Evolutionary conservation across 1,140 invertebrate species (phyloP).

Genomic region (Steinernema khuongi): DNA sequence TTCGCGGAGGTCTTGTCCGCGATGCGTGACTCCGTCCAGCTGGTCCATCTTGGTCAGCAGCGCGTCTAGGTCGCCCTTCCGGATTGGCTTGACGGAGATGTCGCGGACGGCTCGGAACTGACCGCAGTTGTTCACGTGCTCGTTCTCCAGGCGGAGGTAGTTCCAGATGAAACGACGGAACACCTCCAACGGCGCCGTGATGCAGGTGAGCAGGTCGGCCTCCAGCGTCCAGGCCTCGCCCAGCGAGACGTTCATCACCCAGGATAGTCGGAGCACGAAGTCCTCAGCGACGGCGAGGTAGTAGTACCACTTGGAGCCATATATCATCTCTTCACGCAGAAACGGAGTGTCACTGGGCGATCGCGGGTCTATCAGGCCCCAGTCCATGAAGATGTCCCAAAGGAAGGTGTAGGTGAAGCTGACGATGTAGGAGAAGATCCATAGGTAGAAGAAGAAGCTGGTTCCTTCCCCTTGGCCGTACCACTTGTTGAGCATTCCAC

Average conservation of each 20-base stretch:
- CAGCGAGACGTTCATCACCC: slow-evolving; percentile 77
- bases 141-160: slow-evolving; percentile 97
- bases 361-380: slow-evolving; percentile 85
- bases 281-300: slow-evolving; percentile 97
- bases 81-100: slow-evolving; percentile 89
- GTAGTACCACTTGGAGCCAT: slow-evolving; percentile 71
- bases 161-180: slow-evolving; percentile 99
- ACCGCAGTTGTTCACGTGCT: slow-evolving; percentile 98
- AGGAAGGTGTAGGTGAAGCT: slow-evolving; percentile 69
- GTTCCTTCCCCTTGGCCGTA: slow-evolving; percentile 35
- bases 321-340: slow-evolving; percentile 68
- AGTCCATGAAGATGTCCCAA: slow-evolving; percentile 98
- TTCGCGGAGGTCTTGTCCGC: slow-evolving; percentile 53
- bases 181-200: slow-evolving; percentile 85
- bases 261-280: slow-evolving; percentile 82
- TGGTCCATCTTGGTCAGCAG: slow-evolving; percentile 49
- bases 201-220: slow-evolving; percentile 77
- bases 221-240: slow-evolving; percentile 75
- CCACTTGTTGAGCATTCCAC: slow-evolving; percentile 70
- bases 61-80: slow-evolving; percentile 35
- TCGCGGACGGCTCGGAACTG: slow-evolving; percentile 96
- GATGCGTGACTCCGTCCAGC: slow-evolving; percentile 55
- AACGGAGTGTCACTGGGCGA: slow-evolving; percentile 68
- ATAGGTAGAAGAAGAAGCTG: slow-evolving; percentile 53
- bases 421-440: slow-evolving; percentile 52